Percentiles rank a stretch among this genome's conserved stretches.
Evolutionary conservation across 92 coral and sea anemone species (phyloP).

Genomic region (Metridium senile): DNA sequence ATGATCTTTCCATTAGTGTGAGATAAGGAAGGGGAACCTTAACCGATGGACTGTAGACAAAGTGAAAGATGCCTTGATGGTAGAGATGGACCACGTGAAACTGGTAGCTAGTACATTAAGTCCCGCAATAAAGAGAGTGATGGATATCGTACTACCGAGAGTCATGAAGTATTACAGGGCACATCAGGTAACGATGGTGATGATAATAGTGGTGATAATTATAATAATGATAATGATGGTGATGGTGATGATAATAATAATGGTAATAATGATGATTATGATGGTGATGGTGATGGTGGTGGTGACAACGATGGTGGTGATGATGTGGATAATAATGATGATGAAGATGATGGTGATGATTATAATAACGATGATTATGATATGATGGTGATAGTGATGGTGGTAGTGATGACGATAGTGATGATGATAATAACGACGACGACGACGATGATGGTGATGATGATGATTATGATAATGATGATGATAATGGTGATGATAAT

Average conservation of each 20-base stretch:
- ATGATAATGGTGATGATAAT: not conserved
- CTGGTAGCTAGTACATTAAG: conserved; percentile 1
- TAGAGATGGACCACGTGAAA: not conserved
- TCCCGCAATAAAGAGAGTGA: not conserved
- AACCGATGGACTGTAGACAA: not conserved
- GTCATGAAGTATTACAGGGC: not conserved
- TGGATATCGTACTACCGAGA: not conserved
- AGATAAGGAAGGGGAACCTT: not conserved
- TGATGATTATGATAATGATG: not conserved
- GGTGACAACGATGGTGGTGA: not conserved
- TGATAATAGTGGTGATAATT: not conserved
- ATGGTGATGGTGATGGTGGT: not conserved
- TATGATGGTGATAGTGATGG: not conserved
- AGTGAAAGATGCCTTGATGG: not conserved
- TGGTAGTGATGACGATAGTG: not conserved
- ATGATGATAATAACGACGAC: not conserved
- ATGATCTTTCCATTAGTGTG: too few species aligned
- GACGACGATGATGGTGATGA: not conserved
- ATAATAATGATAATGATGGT: not conserved
- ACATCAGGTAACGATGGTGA: not conserved
- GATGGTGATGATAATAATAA: not conserved
- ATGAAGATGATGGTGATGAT: not conserved
- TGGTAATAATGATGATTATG: not conserved
- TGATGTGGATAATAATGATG: not conserved
- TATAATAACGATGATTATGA: not conserved